Evolutionary conservation across 2,113 vertebrate genomes (phyloP).

Genomic region (Zosterops lateralis): DNA sequence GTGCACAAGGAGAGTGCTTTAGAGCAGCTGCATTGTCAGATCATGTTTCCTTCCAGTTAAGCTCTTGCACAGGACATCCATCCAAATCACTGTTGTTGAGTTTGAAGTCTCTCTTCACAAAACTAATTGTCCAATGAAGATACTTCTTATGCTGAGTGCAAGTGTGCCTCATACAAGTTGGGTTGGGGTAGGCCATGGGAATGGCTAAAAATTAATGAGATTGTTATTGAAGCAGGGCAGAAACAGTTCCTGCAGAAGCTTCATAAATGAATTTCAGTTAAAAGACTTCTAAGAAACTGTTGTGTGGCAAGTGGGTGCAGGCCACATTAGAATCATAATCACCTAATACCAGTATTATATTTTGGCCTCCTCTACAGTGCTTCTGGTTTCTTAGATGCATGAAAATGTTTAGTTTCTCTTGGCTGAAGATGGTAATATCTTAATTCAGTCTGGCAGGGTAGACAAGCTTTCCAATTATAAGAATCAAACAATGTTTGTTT

Average conservation of each 20-base stretch:
- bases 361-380: not conserved
- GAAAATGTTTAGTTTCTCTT: not conserved
- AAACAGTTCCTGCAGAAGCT: not conserved
- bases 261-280: not conserved
- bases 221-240: not conserved
- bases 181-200: not conserved
- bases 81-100: not conserved
- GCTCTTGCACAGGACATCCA: not conserved
- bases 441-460: not conserved
- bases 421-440: not conserved
- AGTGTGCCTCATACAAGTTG: not conserved
- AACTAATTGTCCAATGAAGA: not conserved
- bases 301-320: accelerated
- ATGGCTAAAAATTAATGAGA: not conserved
- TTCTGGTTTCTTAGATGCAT: not conserved
- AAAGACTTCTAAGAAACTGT: not conserved
- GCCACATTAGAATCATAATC: not conserved
- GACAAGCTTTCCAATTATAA: not conserved
- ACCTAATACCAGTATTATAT: not conserved
- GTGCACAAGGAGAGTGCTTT: not conserved
- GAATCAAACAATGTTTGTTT: not conserved
- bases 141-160: not conserved
- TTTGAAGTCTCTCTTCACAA: not conserved
- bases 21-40: not conserved
- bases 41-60: not conserved